Base-by-base conservation (phyloP, 2,797 vertebrate genomes). In the Silurus lanzhouensis region DNA sequence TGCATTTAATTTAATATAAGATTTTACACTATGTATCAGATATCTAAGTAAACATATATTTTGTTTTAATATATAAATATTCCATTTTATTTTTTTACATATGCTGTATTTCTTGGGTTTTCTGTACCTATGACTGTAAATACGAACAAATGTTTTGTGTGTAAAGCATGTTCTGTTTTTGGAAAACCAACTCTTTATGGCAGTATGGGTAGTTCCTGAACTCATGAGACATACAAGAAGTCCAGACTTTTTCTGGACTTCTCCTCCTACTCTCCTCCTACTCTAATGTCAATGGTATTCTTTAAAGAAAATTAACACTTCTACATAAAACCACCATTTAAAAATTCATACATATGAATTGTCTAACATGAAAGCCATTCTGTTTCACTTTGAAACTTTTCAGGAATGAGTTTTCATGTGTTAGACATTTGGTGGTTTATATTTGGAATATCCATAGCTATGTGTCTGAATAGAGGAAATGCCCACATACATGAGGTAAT, bases 171-270 rank as follows among this genome's bases (percentile, higher is more conserved):
- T 81, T 27, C 61, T 31, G 61, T 67, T 81, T 66, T 46, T 58
- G 74, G 74, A 78, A 78, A 63, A 44, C 19, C 12, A 78, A 27
- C 76, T 66, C 27, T 55, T 67, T 52, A 55, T 67, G 55, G 17
- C 55, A 67, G 2, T 67, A 55, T 13, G 22, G 22, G 22, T 81
- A 81, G 61, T 81, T 81, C 78, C 78, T 81, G 7, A 81, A 80
- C 48, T 48, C 38, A 78, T 44, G 27, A 78, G 5, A 38, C 19
- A 14, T 63, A 63, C 31, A 79, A 44, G 76, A 79, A 63, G 58
- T 79, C 76, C 58, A 63, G 58, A 66, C 13, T 48, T 66, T 22
- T 64, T 22, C 14, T 19, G 5, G 48, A 52, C 10, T 52, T 81
- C 46, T 81, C 63, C 63, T 27, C 20, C 44, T 20, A 81, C 79